Percentiles rank a stretch among this genome's conserved stretches.
phyloP scores from a whole-genome alignment of 2,888 invertebrate species.

The Nomada ruficornis region DNA sequence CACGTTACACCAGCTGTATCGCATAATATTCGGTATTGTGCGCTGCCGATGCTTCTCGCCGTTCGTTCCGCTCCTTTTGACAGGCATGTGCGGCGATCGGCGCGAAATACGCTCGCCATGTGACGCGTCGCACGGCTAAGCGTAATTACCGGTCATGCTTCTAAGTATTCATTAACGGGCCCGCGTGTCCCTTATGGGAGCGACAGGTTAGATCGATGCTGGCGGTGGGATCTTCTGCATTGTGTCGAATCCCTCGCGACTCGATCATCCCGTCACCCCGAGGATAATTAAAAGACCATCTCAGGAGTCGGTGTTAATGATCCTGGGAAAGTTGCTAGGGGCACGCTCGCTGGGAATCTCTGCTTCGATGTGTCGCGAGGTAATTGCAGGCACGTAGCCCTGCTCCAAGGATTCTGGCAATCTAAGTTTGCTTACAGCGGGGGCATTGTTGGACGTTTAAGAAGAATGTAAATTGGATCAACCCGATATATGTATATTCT shows the following conservation, averaged over 20 bases:
- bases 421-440: too few species aligned
- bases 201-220: conserved; percentile 46
- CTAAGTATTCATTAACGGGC: conserved; percentile 72
- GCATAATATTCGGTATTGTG: conserved; percentile 69
- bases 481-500: too few species aligned
- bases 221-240: conserved; percentile 33
- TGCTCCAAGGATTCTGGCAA: too few species aligned
- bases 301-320: conserved; percentile 33
- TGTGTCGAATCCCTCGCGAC: conserved; percentile 47
- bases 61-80: conserved; percentile 39
- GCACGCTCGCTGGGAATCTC: neutral
- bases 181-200: conserved; percentile 48
- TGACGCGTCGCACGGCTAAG: conserved; percentile 54
- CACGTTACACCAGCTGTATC: conserved; percentile 24
- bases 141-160: conserved; percentile 72
- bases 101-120: conserved; percentile 60
- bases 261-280: conserved; percentile 43
- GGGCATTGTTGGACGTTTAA: too few species aligned
- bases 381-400: neutral
- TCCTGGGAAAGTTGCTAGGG: conserved; percentile 17
- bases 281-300: conserved; percentile 34
- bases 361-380: neutral
- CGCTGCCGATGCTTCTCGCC: conserved; percentile 25
- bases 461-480: too few species aligned
- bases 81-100: conserved; percentile 56